Conservation (phyloP, 37 sponge, comb jelly and placozoan genomes). For the Cladorhizidae sp. region DNA sequence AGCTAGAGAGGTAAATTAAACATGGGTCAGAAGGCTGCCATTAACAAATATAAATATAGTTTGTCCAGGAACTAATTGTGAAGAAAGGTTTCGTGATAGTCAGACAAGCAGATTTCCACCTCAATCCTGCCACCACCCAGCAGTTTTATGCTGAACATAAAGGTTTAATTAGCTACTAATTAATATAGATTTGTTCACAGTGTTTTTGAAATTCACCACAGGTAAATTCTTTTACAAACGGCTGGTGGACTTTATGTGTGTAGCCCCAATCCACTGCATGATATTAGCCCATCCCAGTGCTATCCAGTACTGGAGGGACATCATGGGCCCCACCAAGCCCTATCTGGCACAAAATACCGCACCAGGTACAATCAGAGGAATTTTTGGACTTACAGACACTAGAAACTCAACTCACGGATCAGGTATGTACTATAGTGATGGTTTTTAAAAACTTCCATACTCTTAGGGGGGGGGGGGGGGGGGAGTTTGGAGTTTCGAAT, state of each 20-base stretch:
- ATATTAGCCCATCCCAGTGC: constrained; percentile 67
- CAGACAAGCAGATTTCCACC: neutral
- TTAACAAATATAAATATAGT: constrained; percentile 18
- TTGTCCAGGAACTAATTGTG: constrained; percentile 32
- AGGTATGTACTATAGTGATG: too few relatives aligned
- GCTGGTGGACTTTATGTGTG: constrained; percentile 52
- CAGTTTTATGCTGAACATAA: constrained; percentile 59
- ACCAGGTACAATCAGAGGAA: constrained; percentile 61
- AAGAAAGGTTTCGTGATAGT: constrained; percentile 58
- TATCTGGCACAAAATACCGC: constrained; percentile 37
- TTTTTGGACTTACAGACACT: constrained; percentile 76
- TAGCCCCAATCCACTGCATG: constrained; percentile 55
- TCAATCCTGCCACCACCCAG: neutral
- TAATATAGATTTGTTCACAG: neutral
- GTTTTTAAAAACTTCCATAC: neutral
- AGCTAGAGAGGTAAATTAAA: constrained; percentile 39
- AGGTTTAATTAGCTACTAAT: constrained; percentile 33
- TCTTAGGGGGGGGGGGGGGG: too few relatives aligned
- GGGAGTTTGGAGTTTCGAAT: too few relatives aligned
- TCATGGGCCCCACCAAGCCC: constrained; percentile 84
- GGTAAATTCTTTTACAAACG: constrained; percentile 73
- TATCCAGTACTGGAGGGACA: constrained; percentile 61
- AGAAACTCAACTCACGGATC: constrained; percentile 80
- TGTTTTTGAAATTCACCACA: neutral
- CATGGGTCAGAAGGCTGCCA: neutral